These are phyloP conservation scores for Drosophila affinis DNA, from an alignment of 2,888 invertebrate genomes.

Conservation along the genomic window DNA sequence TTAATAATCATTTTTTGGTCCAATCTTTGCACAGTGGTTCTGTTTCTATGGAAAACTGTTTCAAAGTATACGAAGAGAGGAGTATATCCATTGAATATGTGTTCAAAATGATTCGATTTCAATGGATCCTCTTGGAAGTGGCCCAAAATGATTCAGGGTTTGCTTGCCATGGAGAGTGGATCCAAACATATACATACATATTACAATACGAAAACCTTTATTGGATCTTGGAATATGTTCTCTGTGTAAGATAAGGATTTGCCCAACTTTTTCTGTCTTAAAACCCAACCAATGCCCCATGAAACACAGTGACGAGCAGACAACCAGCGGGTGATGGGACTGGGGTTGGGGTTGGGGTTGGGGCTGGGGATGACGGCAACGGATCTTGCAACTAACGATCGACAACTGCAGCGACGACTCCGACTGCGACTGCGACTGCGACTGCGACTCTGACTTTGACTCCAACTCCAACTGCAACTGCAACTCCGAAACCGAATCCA, in stretches of 20 bases:
- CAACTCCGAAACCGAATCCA: neutral
- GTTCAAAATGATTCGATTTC: too few relatives aligned
- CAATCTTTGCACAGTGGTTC: slow-evolving; percentile 49
- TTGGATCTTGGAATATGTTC: too few relatives aligned
- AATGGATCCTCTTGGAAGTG: too few relatives aligned
- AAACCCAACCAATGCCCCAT: neutral
- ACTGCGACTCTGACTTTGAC: slow-evolving; percentile 28
- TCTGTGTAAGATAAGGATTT: neutral
- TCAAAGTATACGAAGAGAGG: neutral
- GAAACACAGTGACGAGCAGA: slow-evolving; percentile 43
- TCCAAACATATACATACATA: too few relatives aligned
- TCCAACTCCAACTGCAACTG: slow-evolving; percentile 25
- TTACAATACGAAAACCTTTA: too few relatives aligned
- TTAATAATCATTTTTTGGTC: slow-evolving; percentile 70
- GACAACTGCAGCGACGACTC: slow-evolving; percentile 62
- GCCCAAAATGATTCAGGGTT: too few relatives aligned
- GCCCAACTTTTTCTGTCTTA: too few relatives aligned
- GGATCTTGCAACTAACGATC: slow-evolving; percentile 70
- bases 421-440: slow-evolving; percentile 18
- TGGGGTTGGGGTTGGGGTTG: slow-evolving; percentile 18
- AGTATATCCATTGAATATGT: too few relatives aligned
- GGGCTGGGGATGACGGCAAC: slow-evolving; percentile 41
- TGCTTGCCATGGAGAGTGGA: too few relatives aligned
- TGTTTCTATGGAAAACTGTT: neutral
- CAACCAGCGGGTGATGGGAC: slow-evolving; percentile 41